Conservation (phyloP, 2,113 vertebrate genomes). For the Bos indicus region DNA sequence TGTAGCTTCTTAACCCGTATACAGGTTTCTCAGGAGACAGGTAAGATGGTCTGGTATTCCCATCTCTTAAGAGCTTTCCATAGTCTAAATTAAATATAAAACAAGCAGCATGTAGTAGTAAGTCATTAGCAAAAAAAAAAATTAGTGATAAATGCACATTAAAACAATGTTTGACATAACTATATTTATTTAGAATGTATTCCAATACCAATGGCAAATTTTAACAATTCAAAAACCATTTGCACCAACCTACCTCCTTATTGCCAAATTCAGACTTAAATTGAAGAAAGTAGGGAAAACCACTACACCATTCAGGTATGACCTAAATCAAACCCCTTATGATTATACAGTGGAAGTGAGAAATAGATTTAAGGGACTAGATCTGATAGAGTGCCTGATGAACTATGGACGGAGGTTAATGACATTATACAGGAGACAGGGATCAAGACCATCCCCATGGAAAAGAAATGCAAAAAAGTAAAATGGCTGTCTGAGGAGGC, state of each 20-base stretch:
- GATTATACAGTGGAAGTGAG: no score
- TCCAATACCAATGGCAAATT: neutral
- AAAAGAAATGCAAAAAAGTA: no score
- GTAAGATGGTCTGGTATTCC: neutral
- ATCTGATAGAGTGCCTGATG: no score
- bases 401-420: no score
- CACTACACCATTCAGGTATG: no score
- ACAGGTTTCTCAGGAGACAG: neutral
- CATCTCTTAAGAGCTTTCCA: neutral
- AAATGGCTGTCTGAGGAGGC: no score
- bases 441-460: no score
- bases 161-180: neutral
- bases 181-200: neutral
- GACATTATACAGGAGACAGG: no score
- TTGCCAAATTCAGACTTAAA: no score
- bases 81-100: neutral
- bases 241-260: neutral
- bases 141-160: neutral
- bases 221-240: neutral
- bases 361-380: no score
- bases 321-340: no score
- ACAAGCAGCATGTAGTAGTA: neutral
- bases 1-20: neutral
- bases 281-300: no score
- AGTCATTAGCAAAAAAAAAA: neutral